phyloP scores from a whole-genome alignment of 2,113 vertebrate species.

The Podilymbus podiceps region DNA sequence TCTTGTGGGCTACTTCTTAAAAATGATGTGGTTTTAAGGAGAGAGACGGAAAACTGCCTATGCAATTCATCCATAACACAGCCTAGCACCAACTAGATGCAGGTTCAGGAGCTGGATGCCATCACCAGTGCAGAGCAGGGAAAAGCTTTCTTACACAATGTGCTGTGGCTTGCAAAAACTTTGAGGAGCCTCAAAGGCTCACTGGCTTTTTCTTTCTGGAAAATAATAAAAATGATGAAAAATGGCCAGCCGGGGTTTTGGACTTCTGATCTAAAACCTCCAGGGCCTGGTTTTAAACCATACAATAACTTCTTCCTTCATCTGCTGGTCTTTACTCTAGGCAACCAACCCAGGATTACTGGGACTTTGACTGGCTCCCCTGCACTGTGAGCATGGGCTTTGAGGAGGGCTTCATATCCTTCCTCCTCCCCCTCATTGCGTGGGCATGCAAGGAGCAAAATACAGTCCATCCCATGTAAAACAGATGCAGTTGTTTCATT shows the following conservation, averaged over 20 bases:
- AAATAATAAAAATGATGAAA: neutral
- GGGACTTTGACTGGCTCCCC: neutral
- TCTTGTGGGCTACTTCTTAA: neutral
- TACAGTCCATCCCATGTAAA: neutral
- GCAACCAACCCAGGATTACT: neutral
- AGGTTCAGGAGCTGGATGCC: constrained; percentile 3
- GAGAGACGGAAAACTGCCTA: neutral
- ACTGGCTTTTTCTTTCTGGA: neutral
- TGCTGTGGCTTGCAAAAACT: neutral
- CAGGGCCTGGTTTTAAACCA: neutral
- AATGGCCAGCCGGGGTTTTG: neutral
- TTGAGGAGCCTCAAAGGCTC: constrained; percentile 9
- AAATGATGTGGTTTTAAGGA: neutral
- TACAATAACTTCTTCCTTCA: neutral
- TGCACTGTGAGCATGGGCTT: neutral
- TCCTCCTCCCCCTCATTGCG: neutral
- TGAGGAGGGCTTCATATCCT: neutral
- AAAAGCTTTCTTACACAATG: neutral
- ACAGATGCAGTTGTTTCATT: neutral
- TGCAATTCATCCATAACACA: neutral
- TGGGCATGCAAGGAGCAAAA: neutral
- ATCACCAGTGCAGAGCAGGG: neutral
- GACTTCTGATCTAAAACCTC: neutral
- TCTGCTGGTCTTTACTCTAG: neutral
- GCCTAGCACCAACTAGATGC: neutral